A percentile compares a stretch with the other conserved stretches of the same genome.
These are phyloP conservation scores for Clivina fossor DNA, from an alignment of 2,888 invertebrate species.

Conservation along the genomic window DNA sequence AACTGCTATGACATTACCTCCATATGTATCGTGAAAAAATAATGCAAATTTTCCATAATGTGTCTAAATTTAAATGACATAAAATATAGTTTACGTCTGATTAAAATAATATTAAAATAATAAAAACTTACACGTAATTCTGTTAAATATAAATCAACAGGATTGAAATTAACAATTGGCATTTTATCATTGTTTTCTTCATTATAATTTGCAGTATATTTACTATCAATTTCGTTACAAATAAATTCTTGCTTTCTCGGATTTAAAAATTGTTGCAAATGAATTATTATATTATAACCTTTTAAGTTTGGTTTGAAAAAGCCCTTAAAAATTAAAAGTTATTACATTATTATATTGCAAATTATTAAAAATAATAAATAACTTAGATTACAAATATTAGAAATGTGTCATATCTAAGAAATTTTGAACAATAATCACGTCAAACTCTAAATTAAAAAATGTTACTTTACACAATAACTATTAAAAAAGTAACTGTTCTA, in stretches of 20 bases:
- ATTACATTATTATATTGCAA: background rate
- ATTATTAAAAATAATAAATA: background rate
- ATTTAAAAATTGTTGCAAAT: constrained; percentile 57
- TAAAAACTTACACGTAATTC: constrained; percentile 68
- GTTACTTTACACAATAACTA: too few species aligned
- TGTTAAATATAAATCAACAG: constrained; percentile 68
- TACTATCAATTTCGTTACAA: constrained; percentile 27
- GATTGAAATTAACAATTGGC: constrained; percentile 78
- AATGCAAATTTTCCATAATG: constrained; percentile 76
- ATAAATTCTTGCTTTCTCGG: constrained; percentile 56
- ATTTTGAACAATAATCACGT: too few species aligned
- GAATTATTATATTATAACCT: constrained; percentile 77
- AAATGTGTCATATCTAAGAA: too few species aligned
- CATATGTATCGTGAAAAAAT: constrained; percentile 87
- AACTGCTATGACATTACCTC: constrained; percentile 82
- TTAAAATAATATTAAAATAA: background rate
- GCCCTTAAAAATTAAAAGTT: constrained; percentile 47
- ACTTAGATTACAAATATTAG: too few species aligned
- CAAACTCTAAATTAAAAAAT: too few species aligned
- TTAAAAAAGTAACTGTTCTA: too few species aligned
- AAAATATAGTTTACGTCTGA: constrained; percentile 2
- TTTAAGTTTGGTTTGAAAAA: constrained; percentile 64
- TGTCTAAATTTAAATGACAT: constrained; percentile 39
- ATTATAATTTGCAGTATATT: constrained; percentile 41
- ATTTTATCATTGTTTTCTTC: constrained; percentile 52